Base-by-base conservation (phyloP, 2,113 vertebrate genomes). In the Oncorhynchus masou region DNA sequence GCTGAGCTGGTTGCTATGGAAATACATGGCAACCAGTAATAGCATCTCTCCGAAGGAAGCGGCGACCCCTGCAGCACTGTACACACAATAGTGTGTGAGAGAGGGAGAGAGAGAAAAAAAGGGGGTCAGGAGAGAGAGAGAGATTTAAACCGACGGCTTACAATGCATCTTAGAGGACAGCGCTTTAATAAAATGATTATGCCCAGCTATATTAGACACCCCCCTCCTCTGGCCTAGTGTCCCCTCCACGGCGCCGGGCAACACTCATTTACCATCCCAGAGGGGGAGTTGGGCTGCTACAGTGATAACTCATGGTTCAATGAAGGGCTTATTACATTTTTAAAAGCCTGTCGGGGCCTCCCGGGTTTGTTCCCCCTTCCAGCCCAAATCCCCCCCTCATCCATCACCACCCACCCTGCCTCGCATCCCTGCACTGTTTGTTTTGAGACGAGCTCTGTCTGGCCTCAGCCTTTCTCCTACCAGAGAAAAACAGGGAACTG, bases 1-100 rank as follows among this genome's bases (percentile, higher is more conserved):
- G 79, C 94, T 97, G 76, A 97, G 96, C 83, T 98, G 97, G 86
- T 96, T 98, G 89, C 97, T 99, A 85, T 99, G 97, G 92, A 99
- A 99, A 86, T 99, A 99, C 98, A 99, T 99, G 81, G 98, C 98
- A 78, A 99, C 98, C 93, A 99, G 84, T 81, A 99, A 92, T 13
- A 99, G 92, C 97, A 99, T 99, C 93, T 99, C 97, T 86, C 98
- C 97, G 83, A 99, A 99, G 78, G 98, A 99, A 82, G 98, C 98
- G 68, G 97, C 96, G 24, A 99, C 98, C 2, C 98, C 97, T 49
- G 98, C 97, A 83, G 97, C 98, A 85, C 98, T 99, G 90, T 60
- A 45, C 24, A 62, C 51, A 11, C 78, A 34, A 34, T 6, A 34
- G 34, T 34, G 34, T 34, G 34, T 34, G 34, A 34, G 34, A 7